These are phyloP conservation scores for Falco concolor DNA, from an alignment of 2,797 vertebrate species.

Conservation along the genomic window DNA sequence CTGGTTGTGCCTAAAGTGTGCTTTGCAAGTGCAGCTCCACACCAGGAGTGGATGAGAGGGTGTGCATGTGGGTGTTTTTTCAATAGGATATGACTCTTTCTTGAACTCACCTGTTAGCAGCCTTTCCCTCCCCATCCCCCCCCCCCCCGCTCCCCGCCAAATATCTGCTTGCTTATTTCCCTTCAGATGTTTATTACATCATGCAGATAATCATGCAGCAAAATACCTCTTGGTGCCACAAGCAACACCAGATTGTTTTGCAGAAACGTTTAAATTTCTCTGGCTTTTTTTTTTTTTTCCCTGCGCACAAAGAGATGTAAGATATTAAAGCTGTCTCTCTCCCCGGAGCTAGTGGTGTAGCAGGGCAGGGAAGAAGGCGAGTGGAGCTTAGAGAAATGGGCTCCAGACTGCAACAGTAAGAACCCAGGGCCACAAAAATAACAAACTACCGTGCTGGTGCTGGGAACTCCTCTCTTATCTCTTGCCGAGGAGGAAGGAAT, in stretches of 20 bases:
- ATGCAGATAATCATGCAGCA: slow-evolving; percentile 46
- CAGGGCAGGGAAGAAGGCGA: background rate
- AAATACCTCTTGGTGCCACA: slow-evolving; percentile 34
- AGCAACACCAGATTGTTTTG: slow-evolving; percentile 49
- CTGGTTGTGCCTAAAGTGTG: background rate
- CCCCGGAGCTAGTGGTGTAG: background rate
- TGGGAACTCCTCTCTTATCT: slow-evolving; percentile 46
- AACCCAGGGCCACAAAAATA: slow-evolving; percentile 34
- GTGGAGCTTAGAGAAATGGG: background rate
- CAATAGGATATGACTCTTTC: slow-evolving; percentile 41
- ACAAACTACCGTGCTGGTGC: slow-evolving; percentile 10
- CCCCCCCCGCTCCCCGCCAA: no score
- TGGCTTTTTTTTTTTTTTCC: background rate
- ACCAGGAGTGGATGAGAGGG: background rate
- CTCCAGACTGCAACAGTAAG: background rate
- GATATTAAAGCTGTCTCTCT: slow-evolving; percentile 12
- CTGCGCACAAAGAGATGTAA: slow-evolving; percentile 36
- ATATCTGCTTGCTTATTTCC: slow-evolving; percentile 23
- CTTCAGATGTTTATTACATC: slow-evolving; percentile 60
- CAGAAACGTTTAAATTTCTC: slow-evolving; percentile 22
- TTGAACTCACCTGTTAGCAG: slow-evolving; percentile 65
- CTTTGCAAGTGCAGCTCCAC: background rate
- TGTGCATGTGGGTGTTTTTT: background rate
- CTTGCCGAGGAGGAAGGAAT: slow-evolving; percentile 45
- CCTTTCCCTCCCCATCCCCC: background rate